Percentiles rank a stretch among this genome's conserved stretches.
phyloP scores from a whole-genome alignment of 2,797 vertebrate genomes.

The Sebastes kiyomatsui region DNA sequence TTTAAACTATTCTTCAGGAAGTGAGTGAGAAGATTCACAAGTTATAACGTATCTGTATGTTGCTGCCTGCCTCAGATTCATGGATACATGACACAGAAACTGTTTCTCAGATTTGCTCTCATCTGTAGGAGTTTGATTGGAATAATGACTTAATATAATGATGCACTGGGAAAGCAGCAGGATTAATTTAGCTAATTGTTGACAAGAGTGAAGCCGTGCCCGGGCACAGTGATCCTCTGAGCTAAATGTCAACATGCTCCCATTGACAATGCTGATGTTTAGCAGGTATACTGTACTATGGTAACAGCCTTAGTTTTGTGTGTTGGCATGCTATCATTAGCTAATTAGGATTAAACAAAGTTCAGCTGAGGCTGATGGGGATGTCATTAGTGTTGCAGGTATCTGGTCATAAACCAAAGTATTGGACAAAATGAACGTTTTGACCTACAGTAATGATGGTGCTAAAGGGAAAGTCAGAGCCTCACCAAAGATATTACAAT shows the following conservation, averaged over 20 bases:
- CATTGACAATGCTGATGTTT: neutral
- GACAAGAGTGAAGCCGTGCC: too few species aligned
- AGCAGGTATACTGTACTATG: neutral
- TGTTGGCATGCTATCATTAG: neutral
- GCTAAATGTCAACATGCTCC: neutral
- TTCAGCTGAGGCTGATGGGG: too few species aligned
- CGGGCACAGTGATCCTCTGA: accelerated
- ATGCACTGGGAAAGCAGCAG: neutral
- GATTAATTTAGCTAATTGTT: neutral
- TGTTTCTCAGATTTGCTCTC: neutral
- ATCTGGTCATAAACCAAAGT: too few species aligned
- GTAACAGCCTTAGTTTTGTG: neutral
- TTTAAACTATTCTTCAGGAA: too few species aligned
- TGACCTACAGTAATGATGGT: neutral
- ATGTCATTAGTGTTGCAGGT: too few species aligned
- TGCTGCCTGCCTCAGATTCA: neutral
- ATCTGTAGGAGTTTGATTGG: neutral
- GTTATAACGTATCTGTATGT: too few species aligned
- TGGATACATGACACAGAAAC: neutral
- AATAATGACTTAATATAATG: neutral
- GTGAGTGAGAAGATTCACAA: too few species aligned
- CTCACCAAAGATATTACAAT: neutral
- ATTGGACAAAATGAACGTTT: neutral
- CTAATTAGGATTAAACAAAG: too few species aligned
- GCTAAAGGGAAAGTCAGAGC: neutral